Conservation (phyloP, 2,888 invertebrate species). For the Phyllotreta cruciferae region DNA sequence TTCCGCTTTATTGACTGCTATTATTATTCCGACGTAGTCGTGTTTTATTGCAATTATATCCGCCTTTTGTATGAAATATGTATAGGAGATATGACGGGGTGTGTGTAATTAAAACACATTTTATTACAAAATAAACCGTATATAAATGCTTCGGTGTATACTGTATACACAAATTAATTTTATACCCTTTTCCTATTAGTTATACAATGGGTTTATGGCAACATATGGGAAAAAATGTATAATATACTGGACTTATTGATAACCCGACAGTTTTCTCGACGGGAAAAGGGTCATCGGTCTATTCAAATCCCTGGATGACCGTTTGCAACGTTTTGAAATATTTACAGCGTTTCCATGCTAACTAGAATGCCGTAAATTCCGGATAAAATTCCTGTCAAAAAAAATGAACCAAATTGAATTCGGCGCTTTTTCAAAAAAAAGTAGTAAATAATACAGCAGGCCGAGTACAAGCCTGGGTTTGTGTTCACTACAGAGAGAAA, state of each 20-base stretch:
- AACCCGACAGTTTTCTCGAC: conserved; percentile 1
- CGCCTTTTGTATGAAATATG: neutral
- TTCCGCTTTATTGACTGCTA: conserved; percentile 18
- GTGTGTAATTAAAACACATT: neutral
- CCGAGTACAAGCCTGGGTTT: conserved; percentile 12
- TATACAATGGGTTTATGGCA: neutral
- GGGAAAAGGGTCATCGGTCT: conserved; percentile 5
- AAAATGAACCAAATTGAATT: conserved; percentile 23
- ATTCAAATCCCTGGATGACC: conserved; percentile 16
- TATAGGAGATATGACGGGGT: neutral
- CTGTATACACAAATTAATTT: no score
- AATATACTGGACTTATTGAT: conserved; percentile 2
- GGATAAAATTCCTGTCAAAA: conserved; percentile 24
- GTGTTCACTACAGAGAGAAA: conserved; percentile 17
- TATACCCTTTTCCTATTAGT: neutral
- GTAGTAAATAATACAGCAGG: conserved; percentile 3
- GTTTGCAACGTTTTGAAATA: conserved; percentile 33
- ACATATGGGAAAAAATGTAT: neutral
- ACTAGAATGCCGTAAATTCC: conserved; percentile 31
- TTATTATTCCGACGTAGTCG: conserved; percentile 1
- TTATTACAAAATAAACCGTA: no score
- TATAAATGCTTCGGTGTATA: no score
- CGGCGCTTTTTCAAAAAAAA: conserved; percentile 20
- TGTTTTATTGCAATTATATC: conserved; percentile 14
- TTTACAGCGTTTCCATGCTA: conserved; percentile 35